Evolutionary conservation across 2,113 vertebrate species (phyloP), one percentile per base, ranked within the genome.

Genomic region (Percopsis transmontana): DNA sequence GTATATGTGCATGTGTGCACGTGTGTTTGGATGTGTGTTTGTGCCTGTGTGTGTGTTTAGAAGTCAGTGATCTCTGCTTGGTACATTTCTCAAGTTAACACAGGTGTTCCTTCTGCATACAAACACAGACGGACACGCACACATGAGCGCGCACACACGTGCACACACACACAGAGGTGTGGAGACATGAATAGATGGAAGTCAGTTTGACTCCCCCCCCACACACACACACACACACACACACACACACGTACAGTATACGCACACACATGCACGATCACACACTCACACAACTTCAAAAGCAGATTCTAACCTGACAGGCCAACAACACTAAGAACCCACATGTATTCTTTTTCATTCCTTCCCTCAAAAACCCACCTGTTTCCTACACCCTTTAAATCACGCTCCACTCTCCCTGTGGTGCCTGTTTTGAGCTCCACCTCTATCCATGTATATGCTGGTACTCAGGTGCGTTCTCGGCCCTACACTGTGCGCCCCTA

Each of bases 291-390:
- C 75, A 74, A 33, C 82, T 84, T 88, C 86, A 88, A 89, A 89
- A 83, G 62, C 56, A 80, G 72, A 80, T 74, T 68, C 85, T 81
- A 82, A 81, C 81, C 80, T 78, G 80, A 87, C 83, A 84, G 79
- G 73, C 68, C 66, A 45, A 59, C 73, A 84, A 85, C 77, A 77
- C 71, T 79, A 78, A 81, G 69, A 86, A 85, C 84, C 89, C 86
- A 87, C 80, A 88, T 87, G 44, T 58, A 54, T 79, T 84, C 72
- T 74, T 72, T 64, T 44, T 33, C 15, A 33, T 55, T n/a, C 23
- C 61, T 70, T 40, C 41, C 66, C 74, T 74, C 61, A 58, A 16
- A 27, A 79, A 80, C 83, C 83, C 86, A 87, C 89, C 83, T 89
- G 86, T 84, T 89, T 85, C 76, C 69, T 72, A 20, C 66, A 76